Base-by-base conservation (phyloP, 2,797 vertebrate genomes). In the Limnodromus scolopaceus region DNA sequence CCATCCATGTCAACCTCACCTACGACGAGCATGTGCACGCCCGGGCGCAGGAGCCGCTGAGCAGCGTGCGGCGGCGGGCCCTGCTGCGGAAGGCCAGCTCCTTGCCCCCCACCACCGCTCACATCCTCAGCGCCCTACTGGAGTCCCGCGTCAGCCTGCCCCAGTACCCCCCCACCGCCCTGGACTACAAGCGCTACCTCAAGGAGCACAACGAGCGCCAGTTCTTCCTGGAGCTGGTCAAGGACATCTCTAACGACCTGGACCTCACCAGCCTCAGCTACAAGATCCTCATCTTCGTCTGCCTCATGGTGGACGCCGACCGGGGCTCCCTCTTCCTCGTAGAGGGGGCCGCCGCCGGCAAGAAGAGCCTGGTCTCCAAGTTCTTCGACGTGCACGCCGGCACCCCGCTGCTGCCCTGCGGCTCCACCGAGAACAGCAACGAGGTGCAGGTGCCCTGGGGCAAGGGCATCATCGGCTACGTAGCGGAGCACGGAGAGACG, bases 391-490 rank as follows among this genome's bases (percentile, higher is more conserved):
- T 99, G 90, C 99, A 99, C 63, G 99, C 99, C 13, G 99, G 99
- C 22, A 99, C 99, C 78, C 99, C 99, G 3, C 97, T 99, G 74
- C 97, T 99, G n/a, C 99, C 99, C 63, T 99, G 99, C 41, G 98
- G 99, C 95, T 99, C 98, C 88, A 97, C 95, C 14, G 98, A 98
- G 91, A 99, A 99, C 97, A 99, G 99, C 81, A 98, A 99, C 78
- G 99, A 99, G 97, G 99, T 99, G 87, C 99, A 99, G 96, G 99
- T 99, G 95, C 99, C 99, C 32, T 99, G 99, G 99, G 99, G 99
- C 53, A 99, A 99, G 98, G 99, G 99, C 15, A 99, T 99, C 97
- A 99, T 99, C 94, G 99, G 99, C 96, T 99, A 99, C 89, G 99
- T 99, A 88, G 99, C 99, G 19, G 99, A 99, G 82, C 99, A 99